Evolutionary conservation across 2,888 invertebrate genomes (phyloP), one percentile per base, ranked within the genome.

Genomic region (Siphlonurus alternatus): DNA sequence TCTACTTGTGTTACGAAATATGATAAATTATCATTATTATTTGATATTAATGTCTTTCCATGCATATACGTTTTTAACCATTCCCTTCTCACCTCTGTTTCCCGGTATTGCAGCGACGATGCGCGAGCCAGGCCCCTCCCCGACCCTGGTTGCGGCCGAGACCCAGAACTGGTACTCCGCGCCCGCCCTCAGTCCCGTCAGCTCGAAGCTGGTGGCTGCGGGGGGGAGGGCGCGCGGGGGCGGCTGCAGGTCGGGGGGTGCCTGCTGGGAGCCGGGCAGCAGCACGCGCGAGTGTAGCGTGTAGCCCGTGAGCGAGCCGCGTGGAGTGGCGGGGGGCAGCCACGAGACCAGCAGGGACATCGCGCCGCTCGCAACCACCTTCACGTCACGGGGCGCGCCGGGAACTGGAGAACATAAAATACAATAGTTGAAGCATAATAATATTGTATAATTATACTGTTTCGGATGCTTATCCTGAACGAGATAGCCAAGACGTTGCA

Each of bases 101-200:
- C 82, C 82, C 7, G 85, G 83, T 25, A 85, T 80, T 74, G 85
- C 85, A 0, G 84, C 81, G 3, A 83, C 83, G 1, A 86, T 84
- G 64, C 81, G 78, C 0, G 86, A 86, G 72, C 84, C 86, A 71
- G 84, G 85, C 0, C 89, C 89, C 73, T 89, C 88, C 0, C 89
- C 89, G 54, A 88, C 84, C 38, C 85, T 79, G 0, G 89, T 89
- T 2, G 84, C 86, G 1, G 88, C 88, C 0, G 87, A 86, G 23
- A 89, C 85, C 84, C 87, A 87, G 73, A 88, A 88, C 71, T 87
- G 86, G 72, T 89, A 88, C 71, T 87, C 86, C 63, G 85, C 83
- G 67, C 84, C 83, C 7, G 83, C 81, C 71, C 85, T 84, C 25
- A 87, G 77, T 59, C 81, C 81, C 70, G 84, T 86, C 1, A 84